phyloP scores from a whole-genome alignment of 2,888 invertebrate genomes.

The Eutolmus rufibarbis region DNA sequence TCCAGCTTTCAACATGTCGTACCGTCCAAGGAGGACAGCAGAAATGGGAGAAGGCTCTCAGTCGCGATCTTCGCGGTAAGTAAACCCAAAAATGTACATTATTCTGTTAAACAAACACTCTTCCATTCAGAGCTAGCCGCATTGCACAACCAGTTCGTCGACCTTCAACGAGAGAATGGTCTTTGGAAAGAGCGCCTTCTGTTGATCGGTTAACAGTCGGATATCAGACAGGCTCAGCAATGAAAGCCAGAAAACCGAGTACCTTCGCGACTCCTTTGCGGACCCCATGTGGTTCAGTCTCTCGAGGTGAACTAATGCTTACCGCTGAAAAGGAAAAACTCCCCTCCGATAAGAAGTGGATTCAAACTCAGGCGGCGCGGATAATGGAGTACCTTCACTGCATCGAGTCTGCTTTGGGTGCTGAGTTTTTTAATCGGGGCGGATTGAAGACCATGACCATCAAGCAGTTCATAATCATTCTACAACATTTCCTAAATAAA shows the following conservation, averaged over 20 bases:
- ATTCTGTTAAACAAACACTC: neutral
- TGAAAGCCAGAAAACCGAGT: neutral
- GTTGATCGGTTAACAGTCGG: neutral
- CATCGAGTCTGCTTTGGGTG: constrained; percentile 49
- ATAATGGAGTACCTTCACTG: constrained; percentile 55
- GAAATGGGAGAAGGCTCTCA: constrained; percentile 21
- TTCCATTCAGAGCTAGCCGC: constrained; percentile 51
- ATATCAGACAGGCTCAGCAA: neutral
- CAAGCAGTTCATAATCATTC: constrained; percentile 58
- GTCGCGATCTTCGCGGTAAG: constrained; percentile 12
- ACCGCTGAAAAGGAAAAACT: constrained; percentile 56
- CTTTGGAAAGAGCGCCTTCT: constrained; percentile 20
- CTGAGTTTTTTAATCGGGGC: constrained; percentile 53
- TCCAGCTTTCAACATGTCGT: constrained; percentile 18
- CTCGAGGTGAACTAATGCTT: constrained; percentile 46
- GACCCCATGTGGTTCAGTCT: constrained; percentile 48
- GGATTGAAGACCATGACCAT: constrained; percentile 58
- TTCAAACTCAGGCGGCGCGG: constrained; percentile 54
- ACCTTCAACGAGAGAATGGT: constrained; percentile 47
- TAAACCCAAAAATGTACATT: neutral
- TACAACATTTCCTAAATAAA: constrained; percentile 56
- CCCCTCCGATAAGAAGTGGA: constrained; percentile 58
- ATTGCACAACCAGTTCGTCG: constrained; percentile 51
- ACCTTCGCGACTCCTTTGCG: constrained; percentile 19
- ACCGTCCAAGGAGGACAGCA: constrained; percentile 30